Evolutionary conservation across 1,140 invertebrate genomes (phyloP).

Genomic region (Palaemon carinicauda): DNA sequence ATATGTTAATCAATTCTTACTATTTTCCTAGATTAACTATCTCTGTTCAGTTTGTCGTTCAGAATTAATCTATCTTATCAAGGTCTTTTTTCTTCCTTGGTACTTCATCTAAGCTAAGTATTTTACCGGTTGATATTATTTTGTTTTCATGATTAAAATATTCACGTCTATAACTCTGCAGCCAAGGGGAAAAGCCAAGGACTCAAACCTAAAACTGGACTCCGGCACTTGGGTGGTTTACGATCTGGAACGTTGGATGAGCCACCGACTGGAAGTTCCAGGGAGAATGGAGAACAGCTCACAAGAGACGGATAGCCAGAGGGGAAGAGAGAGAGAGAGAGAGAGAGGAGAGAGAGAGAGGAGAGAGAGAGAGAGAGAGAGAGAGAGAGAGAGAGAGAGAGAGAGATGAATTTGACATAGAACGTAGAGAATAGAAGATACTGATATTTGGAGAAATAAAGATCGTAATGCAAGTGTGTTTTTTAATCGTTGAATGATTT

Average conservation of each 20-base stretch:
- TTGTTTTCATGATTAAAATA: not conserved
- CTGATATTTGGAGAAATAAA: no score
- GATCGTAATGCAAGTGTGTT: no score
- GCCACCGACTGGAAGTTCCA: not conserved
- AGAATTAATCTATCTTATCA: no score
- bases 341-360: not conserved
- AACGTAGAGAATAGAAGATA: no score
- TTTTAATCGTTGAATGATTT: no score
- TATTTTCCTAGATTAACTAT: not conserved
- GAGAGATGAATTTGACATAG: no score
- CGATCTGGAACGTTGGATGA: not conserved
- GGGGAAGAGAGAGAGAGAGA: not conserved
- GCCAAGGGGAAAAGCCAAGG: not conserved
- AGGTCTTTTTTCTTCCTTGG: not conserved
- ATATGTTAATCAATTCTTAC: not conserved
- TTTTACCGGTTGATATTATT: not conserved
- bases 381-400: not conserved
- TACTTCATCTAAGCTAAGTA: not conserved
- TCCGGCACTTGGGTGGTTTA: no score
- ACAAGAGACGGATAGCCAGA: not conserved
- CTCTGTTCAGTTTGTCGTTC: no score
- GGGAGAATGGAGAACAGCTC: not conserved
- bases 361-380: not conserved
- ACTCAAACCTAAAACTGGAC: not conserved
- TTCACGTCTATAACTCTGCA: no score